These are phyloP conservation scores for Halcyon badia DNA, from an alignment of 2,797 vertebrate genomes.

Conservation along the genomic window DNA sequence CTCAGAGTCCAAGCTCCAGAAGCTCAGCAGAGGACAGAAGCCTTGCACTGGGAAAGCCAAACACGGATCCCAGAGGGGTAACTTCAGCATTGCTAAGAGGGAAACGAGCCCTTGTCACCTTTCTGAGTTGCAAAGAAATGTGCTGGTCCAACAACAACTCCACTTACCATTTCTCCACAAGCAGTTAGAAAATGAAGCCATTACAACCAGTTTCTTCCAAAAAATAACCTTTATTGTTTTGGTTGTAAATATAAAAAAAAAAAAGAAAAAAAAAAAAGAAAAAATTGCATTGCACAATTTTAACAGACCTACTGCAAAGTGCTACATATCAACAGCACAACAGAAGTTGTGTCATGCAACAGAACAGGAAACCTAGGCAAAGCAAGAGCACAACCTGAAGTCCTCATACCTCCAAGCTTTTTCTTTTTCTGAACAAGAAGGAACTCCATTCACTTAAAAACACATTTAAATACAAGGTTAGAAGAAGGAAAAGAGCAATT, in stretches of 20 bases:
- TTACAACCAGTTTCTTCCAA: slow-evolving; percentile 58
- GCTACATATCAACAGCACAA: slow-evolving; percentile 57
- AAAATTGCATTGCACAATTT: slow-evolving; percentile 80
- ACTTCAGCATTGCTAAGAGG: neutral
- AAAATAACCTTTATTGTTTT: slow-evolving; percentile 84
- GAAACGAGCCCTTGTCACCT: neutral
- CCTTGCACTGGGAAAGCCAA: neutral
- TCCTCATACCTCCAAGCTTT: slow-evolving; percentile 3
- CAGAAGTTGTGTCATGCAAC: slow-evolving; percentile 47
- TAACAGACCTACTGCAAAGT: slow-evolving; percentile 74
- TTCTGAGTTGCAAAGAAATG: neutral
- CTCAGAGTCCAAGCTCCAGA: neutral
- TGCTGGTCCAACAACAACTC: neutral
- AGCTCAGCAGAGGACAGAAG: neutral
- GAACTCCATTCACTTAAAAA: slow-evolving; percentile 6
- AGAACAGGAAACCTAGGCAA: slow-evolving; percentile 59
- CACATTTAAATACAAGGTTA: slow-evolving; percentile 45
- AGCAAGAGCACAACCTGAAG: slow-evolving; percentile 57
- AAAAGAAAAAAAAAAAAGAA: slow-evolving; percentile 39
- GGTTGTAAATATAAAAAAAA: slow-evolving; percentile 76
- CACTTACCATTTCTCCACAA: neutral
- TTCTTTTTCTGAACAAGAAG: neutral
- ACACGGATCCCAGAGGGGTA: neutral
- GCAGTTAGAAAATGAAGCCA: neutral
- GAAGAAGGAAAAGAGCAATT: slow-evolving; percentile 27